Percentiles rank a stretch among this genome's conserved stretches.
These are phyloP conservation scores for Lutjanus campechanus DNA, from an alignment of 2,797 vertebrate species.

Conservation along the genomic window DNA sequence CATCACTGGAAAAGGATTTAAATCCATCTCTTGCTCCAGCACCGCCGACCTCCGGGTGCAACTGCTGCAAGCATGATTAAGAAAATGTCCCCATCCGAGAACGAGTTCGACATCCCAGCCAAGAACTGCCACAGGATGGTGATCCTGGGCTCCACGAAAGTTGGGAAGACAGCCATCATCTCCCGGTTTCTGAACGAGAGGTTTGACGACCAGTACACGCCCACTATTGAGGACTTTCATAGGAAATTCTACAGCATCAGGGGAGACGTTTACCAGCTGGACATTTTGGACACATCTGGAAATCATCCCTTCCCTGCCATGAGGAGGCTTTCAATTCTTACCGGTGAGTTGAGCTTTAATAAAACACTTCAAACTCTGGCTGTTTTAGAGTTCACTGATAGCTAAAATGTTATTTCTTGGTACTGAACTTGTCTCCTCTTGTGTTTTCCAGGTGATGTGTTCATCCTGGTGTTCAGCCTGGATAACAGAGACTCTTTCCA, in stretches of 20 bases:
- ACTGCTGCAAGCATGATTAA: conserved; percentile 90
- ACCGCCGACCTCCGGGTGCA: conserved; percentile 40
- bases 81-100: conserved; percentile 92
- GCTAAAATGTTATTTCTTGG: background rate
- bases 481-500: conserved; percentile 97
- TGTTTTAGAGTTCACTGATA: background rate
- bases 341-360: conserved; percentile 86
- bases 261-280: conserved; percentile 95
- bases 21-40: background rate
- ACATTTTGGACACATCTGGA: conserved; percentile 98
- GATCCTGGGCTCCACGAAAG: conserved; percentile 97
- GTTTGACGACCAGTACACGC: conserved; percentile 97
- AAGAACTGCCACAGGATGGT: conserved; percentile 99
- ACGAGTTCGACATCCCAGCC: conserved; percentile 93
- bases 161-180: conserved; percentile 97
- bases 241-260: conserved; percentile 98
- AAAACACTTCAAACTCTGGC: background rate
- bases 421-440: conserved; percentile 26
- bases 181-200: conserved; percentile 95
- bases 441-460: conserved; percentile 91
- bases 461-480: conserved; percentile 97
- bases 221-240: conserved; percentile 99
- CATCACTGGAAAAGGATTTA: conserved; percentile 21
- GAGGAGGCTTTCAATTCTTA: conserved; percentile 97
- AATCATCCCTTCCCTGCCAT: conserved; percentile 98